These are phyloP conservation scores for Copidosoma floridanum DNA, from an alignment of 1,140 invertebrate genomes.

Conservation along the genomic window DNA sequence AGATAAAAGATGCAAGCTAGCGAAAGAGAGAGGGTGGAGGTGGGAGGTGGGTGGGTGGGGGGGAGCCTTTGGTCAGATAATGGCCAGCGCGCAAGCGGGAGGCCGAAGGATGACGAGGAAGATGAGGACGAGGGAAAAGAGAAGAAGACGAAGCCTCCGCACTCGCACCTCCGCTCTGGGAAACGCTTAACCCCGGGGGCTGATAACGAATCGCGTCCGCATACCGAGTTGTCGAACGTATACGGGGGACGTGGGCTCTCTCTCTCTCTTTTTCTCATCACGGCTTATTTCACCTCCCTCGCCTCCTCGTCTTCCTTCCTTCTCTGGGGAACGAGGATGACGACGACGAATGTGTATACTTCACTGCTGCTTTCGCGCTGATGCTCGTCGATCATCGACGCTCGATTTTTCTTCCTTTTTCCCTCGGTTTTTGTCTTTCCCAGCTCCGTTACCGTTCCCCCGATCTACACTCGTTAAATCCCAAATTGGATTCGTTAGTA, in stretches of 20 bases:
- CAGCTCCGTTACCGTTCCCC: not conserved
- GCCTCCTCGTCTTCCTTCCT: not conserved
- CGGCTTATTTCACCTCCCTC: constrained; percentile 14
- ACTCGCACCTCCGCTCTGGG: constrained; percentile 36
- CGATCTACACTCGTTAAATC: constrained; percentile 30
- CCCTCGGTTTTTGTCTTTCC: not conserved
- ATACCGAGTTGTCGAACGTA: constrained; percentile 37
- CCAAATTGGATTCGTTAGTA: no score
- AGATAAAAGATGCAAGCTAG: no score
- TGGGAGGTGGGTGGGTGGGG: no score
- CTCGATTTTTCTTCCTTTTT: constrained; percentile 34
- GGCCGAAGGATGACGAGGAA: constrained; percentile 30
- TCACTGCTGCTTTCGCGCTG: no score
- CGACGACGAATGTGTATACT: constrained; percentile 4
- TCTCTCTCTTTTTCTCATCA: no score
- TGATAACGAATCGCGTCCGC: constrained; percentile 51
- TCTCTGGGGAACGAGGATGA: no score
- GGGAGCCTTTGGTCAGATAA: no score
- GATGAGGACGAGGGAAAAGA: constrained; percentile 16
- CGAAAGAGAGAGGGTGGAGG: no score
- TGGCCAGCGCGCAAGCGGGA: constrained; percentile 7
- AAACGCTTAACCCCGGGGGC: constrained; percentile 46
- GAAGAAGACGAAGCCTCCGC: constrained; percentile 20
- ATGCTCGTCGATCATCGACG: constrained; percentile 44
- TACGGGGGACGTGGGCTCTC: no score